Conservation (phyloP, 2,888 invertebrate genomes). For the Amphipoea lucens region DNA sequence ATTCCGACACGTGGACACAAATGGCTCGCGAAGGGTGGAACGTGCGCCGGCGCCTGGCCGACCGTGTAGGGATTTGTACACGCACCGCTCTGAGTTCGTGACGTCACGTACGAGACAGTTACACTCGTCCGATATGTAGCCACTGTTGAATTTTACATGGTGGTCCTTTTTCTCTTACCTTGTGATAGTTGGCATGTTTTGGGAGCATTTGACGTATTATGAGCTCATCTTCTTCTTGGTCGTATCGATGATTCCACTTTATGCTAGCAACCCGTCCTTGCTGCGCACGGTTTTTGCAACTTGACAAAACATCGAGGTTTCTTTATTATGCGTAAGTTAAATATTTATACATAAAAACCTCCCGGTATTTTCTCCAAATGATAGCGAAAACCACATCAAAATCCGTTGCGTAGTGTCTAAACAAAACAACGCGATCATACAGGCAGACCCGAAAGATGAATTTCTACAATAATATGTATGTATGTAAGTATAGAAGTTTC, state of each 20-base stretch:
- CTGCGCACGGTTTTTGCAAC: neutral
- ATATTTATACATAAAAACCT: neutral
- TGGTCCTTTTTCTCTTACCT: slow-evolving; percentile 29
- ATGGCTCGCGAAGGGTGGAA: slow-evolving; percentile 62
- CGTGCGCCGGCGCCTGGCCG: slow-evolving; percentile 66
- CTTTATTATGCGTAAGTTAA: neutral
- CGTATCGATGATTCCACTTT: neutral
- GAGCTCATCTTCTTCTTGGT: neutral
- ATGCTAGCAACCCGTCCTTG: neutral
- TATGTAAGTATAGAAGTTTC: neutral
- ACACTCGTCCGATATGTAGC: slow-evolving; percentile 43
- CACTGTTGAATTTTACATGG: slow-evolving; percentile 52
- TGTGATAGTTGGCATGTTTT: neutral
- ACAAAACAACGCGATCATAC: neutral
- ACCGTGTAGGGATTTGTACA: slow-evolving; percentile 59
- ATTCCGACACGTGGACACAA: slow-evolving; percentile 72
- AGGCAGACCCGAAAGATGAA: neutral
- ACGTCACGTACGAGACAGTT: slow-evolving; percentile 64
- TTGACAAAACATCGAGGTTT: neutral
- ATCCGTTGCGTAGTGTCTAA: neutral
- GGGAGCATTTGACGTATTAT: neutral
- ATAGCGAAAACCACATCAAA: neutral
- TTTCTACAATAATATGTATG: neutral
- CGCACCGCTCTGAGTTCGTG: slow-evolving; percentile 58
- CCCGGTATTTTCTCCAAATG: neutral